phyloP scores from a whole-genome alignment of 35 echinoderm and acorn worm genomes.

The Apostichopus californicus region DNA sequence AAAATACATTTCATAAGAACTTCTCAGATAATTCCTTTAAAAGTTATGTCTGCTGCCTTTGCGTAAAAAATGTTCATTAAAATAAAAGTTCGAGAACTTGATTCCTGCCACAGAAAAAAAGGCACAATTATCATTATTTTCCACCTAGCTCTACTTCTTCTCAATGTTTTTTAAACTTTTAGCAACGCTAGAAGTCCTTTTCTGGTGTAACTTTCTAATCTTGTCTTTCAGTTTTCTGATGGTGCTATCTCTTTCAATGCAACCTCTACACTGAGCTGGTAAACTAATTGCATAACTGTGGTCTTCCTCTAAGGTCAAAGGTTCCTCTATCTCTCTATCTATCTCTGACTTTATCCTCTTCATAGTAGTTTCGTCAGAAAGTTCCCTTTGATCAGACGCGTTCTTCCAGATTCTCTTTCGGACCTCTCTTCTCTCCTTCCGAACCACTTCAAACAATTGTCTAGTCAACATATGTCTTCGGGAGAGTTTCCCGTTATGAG shows the following conservation, averaged over 20 bases:
- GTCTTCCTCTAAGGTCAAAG: background rate
- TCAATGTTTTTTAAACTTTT: background rate
- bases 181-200: background rate
- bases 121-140: too few relatives aligned
- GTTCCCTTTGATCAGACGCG: background rate
- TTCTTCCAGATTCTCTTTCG: background rate
- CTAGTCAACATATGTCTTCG: background rate
- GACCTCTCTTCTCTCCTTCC: constrained; percentile 2
- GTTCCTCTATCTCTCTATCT: background rate
- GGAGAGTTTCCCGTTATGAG: background rate
- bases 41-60: too few relatives aligned
- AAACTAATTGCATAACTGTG: background rate
- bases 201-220: background rate
- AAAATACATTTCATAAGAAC: too few relatives aligned
- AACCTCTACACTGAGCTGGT: background rate
- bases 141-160: too few relatives aligned
- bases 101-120: too few relatives aligned
- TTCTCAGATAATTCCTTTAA: too few relatives aligned
- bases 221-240: background rate
- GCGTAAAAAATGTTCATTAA: too few relatives aligned
- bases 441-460: background rate
- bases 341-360: background rate
- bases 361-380: background rate
- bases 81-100: too few relatives aligned
- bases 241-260: background rate